Base-by-base conservation (phyloP, 2,797 vertebrate species). In the Fringilla coelebs region DNA sequence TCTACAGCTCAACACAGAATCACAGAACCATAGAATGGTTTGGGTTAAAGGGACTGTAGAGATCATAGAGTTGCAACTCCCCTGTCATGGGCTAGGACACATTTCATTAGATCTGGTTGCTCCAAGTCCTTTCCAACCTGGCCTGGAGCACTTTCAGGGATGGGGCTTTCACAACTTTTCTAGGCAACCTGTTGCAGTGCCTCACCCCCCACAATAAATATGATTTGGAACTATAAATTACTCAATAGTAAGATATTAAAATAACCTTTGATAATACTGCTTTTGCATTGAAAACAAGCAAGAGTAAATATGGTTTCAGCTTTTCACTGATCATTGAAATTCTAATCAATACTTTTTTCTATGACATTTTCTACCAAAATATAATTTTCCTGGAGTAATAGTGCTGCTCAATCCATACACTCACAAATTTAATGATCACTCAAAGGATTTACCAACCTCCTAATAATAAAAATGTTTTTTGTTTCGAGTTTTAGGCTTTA, bases 11-110 rank as follows among this genome's bases (percentile, higher is more conserved):
- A 78, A 31, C 19, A 40, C 16, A 58, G 26, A 63, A 38, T 38
- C 52, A 24, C 28, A 18, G 38, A 58, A 41, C 34, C 21, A 32
- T 13, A 10, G 16, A 58, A 60, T 32, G 7, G n/a, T 31, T 49
- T 34, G 38, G 9, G 12, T 48, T 26, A 51, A 72, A 52, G 7
- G 13, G 18, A 28, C 34, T 5, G 28, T 28, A 52, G 25, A 72
- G 15, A 3, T 17, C 13, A 24, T 9, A 0, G 5, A 7, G 15
- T 32, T 72, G 7, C 38, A 65, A 10, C 0, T 3, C 3, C 8
- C 6, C 3, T 34, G 15, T 9, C 21, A 12, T 15, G 16, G 51
- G 2, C 22, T 52, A 7, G 26, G 18, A 46, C 7, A 14, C 3
- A 2, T 28, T 34, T 31, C 26, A 20, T 34, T 66, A 41, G 34